phyloP scores from a whole-genome alignment of 2,113 vertebrate species.

The Protomyctophum bolini region DNA sequence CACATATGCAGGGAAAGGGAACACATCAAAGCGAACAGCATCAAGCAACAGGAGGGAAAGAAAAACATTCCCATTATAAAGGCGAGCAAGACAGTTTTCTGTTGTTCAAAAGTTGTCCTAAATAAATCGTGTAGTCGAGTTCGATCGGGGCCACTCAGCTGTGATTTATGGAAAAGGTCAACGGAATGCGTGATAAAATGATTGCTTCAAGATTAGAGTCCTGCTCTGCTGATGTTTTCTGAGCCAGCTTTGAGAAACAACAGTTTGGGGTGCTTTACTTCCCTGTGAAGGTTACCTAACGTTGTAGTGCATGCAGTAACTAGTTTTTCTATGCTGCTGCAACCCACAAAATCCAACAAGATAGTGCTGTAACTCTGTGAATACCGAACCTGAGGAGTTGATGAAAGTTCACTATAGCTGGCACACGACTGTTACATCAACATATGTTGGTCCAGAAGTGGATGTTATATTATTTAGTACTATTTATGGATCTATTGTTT shows the following conservation, averaged over 20 bases:
- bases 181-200: constrained; percentile 31
- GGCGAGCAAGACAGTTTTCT: background rate
- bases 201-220: constrained; percentile 23
- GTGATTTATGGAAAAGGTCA: constrained; percentile 30
- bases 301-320: too few species aligned
- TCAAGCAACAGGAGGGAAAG: background rate
- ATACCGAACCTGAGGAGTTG: too few species aligned
- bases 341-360: too few species aligned
- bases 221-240: constrained; percentile 31
- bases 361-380: too few species aligned
- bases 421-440: too few species aligned
- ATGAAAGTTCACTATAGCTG: too few species aligned
- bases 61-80: constrained; percentile 9
- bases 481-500: too few species aligned
- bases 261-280: constrained; percentile 19
- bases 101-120: constrained; percentile 14
- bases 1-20: constrained; percentile 70
- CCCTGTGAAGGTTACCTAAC: background rate
- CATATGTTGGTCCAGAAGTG: too few species aligned
- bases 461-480: too few species aligned
- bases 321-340: too few species aligned
- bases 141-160: constrained; percentile 26
- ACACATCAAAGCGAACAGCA: background rate
- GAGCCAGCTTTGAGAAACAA: background rate
- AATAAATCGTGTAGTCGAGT: constrained; percentile 20